phyloP scores from a whole-genome alignment of 2,113 vertebrate species.

The Callocephalon fimbriatum region DNA sequence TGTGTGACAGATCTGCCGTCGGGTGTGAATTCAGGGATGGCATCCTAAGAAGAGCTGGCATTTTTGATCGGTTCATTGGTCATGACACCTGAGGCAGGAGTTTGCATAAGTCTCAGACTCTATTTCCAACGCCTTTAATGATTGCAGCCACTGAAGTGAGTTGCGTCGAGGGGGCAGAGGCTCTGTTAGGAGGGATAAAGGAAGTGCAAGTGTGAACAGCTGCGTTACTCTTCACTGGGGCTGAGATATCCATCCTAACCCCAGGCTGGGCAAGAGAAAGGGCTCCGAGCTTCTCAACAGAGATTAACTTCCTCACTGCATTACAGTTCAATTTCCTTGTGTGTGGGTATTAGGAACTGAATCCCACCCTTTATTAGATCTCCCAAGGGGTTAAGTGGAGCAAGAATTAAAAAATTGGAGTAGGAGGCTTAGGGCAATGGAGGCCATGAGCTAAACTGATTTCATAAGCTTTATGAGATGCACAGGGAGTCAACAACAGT shows the following conservation, averaged over 20 bases:
- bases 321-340: neutral
- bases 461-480: neutral
- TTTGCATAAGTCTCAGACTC: slow-evolving; percentile 54
- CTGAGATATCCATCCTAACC: neutral
- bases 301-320: neutral
- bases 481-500: neutral
- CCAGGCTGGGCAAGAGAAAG: neutral
- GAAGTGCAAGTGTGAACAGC: slow-evolving; percentile 56
- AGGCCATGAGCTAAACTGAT: neutral
- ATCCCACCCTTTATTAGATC: neutral
- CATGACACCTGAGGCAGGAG: slow-evolving; percentile 70
- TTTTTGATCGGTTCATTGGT: slow-evolving; percentile 65
- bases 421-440: neutral
- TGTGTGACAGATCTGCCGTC: slow-evolving; percentile 55
- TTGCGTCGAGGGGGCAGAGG: slow-evolving; percentile 27
- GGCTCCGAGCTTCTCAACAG: neutral
- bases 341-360: neutral
- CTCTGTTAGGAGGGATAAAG: neutral
- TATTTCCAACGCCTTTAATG: slow-evolving; percentile 48
- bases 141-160: slow-evolving; percentile 46
- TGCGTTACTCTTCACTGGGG: neutral
- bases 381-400: neutral
- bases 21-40: slow-evolving; percentile 58
- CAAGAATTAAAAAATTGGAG: neutral
- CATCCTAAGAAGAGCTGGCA: slow-evolving; percentile 69